These are phyloP conservation scores for Eucriotettix oculatus DNA, from an alignment of 2,888 invertebrate genomes.

Conservation along the genomic window DNA sequence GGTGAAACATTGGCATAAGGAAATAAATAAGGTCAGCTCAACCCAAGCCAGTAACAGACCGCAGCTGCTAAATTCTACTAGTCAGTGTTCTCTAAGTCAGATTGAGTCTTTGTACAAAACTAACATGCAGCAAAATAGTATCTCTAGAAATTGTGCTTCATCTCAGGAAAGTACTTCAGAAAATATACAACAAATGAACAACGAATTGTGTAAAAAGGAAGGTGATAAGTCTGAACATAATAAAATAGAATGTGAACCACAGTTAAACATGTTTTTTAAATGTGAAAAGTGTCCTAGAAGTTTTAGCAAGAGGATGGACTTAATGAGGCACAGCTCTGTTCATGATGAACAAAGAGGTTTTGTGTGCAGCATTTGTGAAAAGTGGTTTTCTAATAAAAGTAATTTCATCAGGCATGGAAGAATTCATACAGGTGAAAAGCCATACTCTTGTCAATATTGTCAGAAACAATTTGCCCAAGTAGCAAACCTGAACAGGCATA, in stretches of 20 bases:
- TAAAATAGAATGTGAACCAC: no score
- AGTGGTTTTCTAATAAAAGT: conserved; percentile 47
- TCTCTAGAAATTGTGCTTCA: no score
- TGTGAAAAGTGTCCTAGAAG: conserved; percentile 45
- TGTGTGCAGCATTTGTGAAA: conserved; percentile 37
- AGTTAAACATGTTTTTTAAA: conserved; percentile 24
- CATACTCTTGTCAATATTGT: conserved; percentile 36
- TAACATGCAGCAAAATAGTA: no score
- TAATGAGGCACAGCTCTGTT: conserved; percentile 42
- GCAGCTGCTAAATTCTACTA: no score
- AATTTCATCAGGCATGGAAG: conserved; percentile 52
- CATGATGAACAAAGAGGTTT: conserved; percentile 33
- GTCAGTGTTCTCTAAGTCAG: no score
- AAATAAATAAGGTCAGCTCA: no score
- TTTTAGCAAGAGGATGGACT: conserved; percentile 39
- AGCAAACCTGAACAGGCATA: conserved; percentile 46
- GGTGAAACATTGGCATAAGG: not conserved
- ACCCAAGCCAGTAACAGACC: no score
- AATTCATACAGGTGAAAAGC: conserved; percentile 44
- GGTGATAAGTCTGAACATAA: no score
- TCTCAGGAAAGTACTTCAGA: no score
- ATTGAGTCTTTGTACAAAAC: no score
- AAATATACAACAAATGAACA: no score
- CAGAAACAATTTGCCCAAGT: conserved; percentile 54
- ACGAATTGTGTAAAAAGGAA: no score